Percentiles rank a stretch among this genome's conserved stretches.
Evolutionary conservation across 2,888 invertebrate genomes (phyloP).

Genomic region (Ormyrus rosae): DNA sequence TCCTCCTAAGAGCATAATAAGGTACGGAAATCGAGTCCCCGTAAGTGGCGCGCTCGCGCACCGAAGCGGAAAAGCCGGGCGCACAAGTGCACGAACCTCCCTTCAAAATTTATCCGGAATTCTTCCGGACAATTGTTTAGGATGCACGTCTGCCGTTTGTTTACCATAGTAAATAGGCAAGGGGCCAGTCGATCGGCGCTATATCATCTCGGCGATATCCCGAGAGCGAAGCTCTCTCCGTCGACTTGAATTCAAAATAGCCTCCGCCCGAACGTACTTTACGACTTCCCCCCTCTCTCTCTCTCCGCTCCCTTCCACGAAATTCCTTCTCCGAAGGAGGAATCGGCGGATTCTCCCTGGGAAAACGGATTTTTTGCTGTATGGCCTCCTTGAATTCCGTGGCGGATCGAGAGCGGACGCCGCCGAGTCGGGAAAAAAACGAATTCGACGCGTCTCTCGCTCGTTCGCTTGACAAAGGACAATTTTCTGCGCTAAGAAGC

Average conservation of each 20-base stretch:
- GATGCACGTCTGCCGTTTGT: no score
- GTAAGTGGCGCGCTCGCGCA: no score
- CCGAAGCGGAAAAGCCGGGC: no score
- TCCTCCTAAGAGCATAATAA: no score
- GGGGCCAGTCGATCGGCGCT: constrained; percentile 23
- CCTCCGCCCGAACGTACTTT: constrained; percentile 14
- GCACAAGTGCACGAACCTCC: no score
- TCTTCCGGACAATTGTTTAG: no score
- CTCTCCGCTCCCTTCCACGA: constrained; percentile 10
- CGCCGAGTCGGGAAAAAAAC: neutral
- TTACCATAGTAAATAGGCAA: neutral
- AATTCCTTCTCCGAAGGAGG: neutral
- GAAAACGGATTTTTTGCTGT: constrained; percentile 5
- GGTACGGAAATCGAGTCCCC: no score
- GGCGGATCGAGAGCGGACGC: neutral
- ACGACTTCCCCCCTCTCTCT: constrained; percentile 52
- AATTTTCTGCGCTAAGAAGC: no score
- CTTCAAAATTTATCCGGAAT: no score
- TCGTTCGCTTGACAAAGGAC: neutral
- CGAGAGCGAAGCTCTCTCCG: constrained; percentile 12
- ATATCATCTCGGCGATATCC: constrained; percentile 38
- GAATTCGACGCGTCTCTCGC: neutral
- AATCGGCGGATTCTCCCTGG: constrained; percentile 26
- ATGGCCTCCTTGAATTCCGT: no score
- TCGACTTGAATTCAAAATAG: constrained; percentile 47